Base-by-base conservation (phyloP, 2,797 vertebrate species). In the Philypnodon macrostomus region DNA sequence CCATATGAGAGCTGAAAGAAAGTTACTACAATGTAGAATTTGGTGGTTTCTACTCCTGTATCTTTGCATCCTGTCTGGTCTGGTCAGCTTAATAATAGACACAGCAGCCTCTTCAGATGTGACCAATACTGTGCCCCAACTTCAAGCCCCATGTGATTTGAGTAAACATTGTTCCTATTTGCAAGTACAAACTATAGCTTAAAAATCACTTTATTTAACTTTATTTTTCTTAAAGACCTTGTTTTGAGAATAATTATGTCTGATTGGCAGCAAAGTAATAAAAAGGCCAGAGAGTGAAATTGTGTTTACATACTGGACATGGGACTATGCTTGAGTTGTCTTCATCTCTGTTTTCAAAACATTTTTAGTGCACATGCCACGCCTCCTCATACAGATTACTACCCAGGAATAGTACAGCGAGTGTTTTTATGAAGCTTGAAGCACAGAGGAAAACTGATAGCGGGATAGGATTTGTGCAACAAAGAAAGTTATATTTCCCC, bases 321-420 rank as follows among this genome's bases (percentile, higher is more conserved):
- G 11, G 35, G 17, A 56, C 15, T 38, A 13, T 13, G 42, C 54
- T 17, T 31, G 7, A 62, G 31, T 66, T 47, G 29, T 60, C 46
- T 42, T 66, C 21, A 46, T 58, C 39, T 57, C 36, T 55, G 46
- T 71, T 70, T 73, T 65, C 44, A 75, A 67, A 81, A 77, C 62
- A 53, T 6, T 23, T 47, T 53, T 54, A 50, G 19, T 36, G 31
- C 54, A 50, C 51, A 59, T 47, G 16, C 12, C 44, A 33, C 47
- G 19, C 47, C 32, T 17, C 35, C 52, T 58, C 42, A 41, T 19
- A 71, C 60, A 62, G 46, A 55, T 42, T 45, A 57, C 32, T 34
- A 63, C 35, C 42, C 53, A 53, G 35, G 58, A 48, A 47, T 41
- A 40, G 46, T 38, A 35, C 23, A 13, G 44, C 31, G 58, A 70